phyloP scores from a whole-genome alignment of 2,888 invertebrate species.

The Stenichneumon culpator region DNA sequence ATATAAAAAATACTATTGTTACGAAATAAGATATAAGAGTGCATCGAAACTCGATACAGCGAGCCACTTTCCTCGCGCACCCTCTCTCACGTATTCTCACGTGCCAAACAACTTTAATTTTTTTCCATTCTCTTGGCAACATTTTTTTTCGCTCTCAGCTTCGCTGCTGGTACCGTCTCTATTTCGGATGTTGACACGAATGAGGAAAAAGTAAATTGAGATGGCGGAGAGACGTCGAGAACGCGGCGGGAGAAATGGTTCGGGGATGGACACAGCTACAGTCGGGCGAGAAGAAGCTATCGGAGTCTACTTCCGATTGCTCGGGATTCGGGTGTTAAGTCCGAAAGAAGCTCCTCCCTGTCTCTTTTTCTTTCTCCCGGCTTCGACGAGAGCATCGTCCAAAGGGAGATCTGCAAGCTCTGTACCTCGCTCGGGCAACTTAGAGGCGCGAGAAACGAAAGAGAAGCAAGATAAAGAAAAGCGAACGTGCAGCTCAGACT shows the following conservation, averaged over 20 bases:
- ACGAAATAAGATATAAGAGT: constrained; percentile 8
- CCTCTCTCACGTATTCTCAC: constrained; percentile 31
- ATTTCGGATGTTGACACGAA: constrained; percentile 33
- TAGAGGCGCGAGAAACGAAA: constrained; percentile 48
- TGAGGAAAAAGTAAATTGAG: neutral
- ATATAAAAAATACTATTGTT: constrained; percentile 41
- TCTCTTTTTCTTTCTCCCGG: neutral
- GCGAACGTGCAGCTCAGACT: constrained; percentile 40
- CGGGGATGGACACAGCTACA: neutral
- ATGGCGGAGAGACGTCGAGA: neutral
- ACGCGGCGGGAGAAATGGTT: neutral
- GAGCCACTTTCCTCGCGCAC: constrained; percentile 52
- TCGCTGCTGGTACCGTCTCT: constrained; percentile 16
- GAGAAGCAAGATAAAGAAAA: constrained; percentile 5
- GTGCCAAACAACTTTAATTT: constrained; percentile 11
- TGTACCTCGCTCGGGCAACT: constrained; percentile 48
- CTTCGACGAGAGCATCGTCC: constrained; percentile 59
- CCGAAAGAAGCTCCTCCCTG: constrained; percentile 61
- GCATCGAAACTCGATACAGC: constrained; percentile 22
- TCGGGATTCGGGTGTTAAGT: constrained; percentile 42
- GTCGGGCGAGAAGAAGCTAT: constrained; percentile 46
- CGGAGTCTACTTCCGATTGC: constrained; percentile 68
- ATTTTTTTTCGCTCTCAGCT: constrained; percentile 26
- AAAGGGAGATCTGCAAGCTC: constrained; percentile 55
- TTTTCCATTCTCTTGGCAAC: constrained; percentile 10